Conservation (phyloP, 2,797 vertebrate genomes). For the Micropoecilia bifurca region DNA sequence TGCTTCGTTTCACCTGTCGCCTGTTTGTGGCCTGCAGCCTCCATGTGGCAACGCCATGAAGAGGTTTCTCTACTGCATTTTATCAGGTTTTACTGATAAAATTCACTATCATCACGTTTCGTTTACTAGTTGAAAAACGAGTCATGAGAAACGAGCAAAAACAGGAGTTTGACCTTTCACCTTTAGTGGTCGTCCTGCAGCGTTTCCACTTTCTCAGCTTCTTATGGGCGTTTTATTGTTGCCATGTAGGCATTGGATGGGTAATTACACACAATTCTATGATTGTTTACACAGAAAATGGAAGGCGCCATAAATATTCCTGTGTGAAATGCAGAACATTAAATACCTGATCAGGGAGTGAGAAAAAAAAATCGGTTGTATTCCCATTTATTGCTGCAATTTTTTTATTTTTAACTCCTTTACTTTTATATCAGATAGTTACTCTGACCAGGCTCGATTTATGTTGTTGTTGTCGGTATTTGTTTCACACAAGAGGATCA, state of each 20-base stretch:
- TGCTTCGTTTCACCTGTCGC: background rate
- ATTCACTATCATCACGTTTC: background rate
- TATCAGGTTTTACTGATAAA: background rate
- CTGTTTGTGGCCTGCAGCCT: too few relatives aligned
- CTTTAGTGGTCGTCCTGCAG: background rate
- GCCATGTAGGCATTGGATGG: background rate
- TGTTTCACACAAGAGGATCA: background rate
- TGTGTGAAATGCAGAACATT: background rate
- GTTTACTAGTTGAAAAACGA: background rate
- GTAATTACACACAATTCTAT: background rate
- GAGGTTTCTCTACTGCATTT: background rate
- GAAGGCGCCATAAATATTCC: background rate
- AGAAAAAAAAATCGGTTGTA: background rate
- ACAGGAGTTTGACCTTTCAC: background rate
- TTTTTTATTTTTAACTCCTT: background rate
- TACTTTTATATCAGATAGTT: background rate
- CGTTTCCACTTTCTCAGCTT: background rate
- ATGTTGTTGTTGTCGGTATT: background rate
- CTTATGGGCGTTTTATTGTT: background rate
- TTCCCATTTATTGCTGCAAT: background rate
- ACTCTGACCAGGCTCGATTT: background rate
- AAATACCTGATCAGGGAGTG: background rate
- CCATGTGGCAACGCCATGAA: too few relatives aligned
- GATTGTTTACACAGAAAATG: background rate
- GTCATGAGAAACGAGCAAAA: background rate